Evolutionary conservation across 2,888 invertebrate species (phyloP).

Genomic region (Acanthopleura granulata): DNA sequence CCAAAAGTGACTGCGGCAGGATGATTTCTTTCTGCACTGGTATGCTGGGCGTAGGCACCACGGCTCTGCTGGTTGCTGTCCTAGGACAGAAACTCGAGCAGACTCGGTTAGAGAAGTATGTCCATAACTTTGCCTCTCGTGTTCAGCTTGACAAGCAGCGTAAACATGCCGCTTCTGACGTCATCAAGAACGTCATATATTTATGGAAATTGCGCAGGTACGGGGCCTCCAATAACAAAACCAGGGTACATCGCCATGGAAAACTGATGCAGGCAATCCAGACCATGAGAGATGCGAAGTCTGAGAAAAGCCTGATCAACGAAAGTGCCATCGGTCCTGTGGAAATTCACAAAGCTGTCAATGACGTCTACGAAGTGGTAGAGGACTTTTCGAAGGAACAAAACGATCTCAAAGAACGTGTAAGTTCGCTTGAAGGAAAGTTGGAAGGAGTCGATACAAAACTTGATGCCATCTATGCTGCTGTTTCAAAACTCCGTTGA

Average conservation of each 20-base stretch:
- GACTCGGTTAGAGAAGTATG: constrained; percentile 50
- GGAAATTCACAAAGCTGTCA: constrained; percentile 29
- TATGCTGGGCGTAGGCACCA: constrained; percentile 52
- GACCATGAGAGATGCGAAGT: constrained; percentile 50
- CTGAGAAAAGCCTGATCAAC: constrained; percentile 21
- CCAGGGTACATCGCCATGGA: constrained; percentile 40
- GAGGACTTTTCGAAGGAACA: constrained; percentile 44
- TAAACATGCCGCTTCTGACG: constrained; percentile 52
- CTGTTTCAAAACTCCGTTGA: constrained; percentile 6
- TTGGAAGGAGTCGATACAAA: constrained; percentile 42
- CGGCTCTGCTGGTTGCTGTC: constrained; percentile 56
- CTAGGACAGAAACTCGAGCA: constrained; percentile 55
- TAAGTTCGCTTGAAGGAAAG: constrained; percentile 41
- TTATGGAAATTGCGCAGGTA: constrained; percentile 34
- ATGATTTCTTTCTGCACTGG: constrained; percentile 53
- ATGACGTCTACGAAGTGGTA: constrained; percentile 43
- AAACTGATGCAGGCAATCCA: constrained; percentile 49
- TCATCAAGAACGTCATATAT: constrained; percentile 49
- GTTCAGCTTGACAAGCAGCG: constrained; percentile 49
- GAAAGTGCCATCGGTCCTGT: constrained; percentile 13
- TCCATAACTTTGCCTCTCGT: constrained; percentile 52
- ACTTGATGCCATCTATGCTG: constrained; percentile 36
- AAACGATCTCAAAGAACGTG: constrained; percentile 37
- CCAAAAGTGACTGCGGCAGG: constrained; percentile 55
- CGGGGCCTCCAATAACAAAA: constrained; percentile 18